Base-by-base conservation (phyloP, 2,888 invertebrate species). In the Leptothorax acervorum region DNA sequence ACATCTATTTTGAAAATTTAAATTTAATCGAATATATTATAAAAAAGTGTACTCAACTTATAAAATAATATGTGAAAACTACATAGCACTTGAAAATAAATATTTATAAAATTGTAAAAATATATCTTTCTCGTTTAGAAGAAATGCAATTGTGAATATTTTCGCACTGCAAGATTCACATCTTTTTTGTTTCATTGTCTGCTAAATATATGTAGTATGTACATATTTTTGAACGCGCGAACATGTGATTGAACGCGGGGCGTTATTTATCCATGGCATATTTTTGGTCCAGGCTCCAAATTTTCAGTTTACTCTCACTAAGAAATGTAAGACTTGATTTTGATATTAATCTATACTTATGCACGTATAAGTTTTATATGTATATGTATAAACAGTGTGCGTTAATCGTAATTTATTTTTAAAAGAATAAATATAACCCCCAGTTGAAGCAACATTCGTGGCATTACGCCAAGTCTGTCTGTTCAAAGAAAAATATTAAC, bases 221-320 rank as follows among this genome's bases (percentile, higher is more conserved):
- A 48, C 15, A 53, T 23, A 31, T 60, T 60, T 42, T n/a, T 31
- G 3, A 74, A n/a, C 9, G 45, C 62, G 60, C 62, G n/a, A 74
- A n/a, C 9, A 60, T 74, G 60, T 74, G 15, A 74, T 35, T 74
- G 15, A 74, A 31, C 9, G 18, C 23, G 0, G 45, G 57, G 53
- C 60, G 79, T 53, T 55, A 23, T 42, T 70, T 42, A 57, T 85
- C 65, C 62, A 93, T 93, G 92, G 87, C 90, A 62, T 68, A 48
- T 5, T 83, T 90, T 86, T 85, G 88, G 66, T 68, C 81, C 23
- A 87, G 57, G 65, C 6, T 90, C 78, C 86, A 92, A 91, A 91
- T 92, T 91, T 68, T 88, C 31, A n/a, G 87, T 90, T 15, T 82
- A 79, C 18, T 53, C n/a, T 39, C 48, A 3, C 0, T 55, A 39